Evolutionary conservation across 2,113 vertebrate genomes (phyloP).

Genomic region (Heptranchias perlo): DNA sequence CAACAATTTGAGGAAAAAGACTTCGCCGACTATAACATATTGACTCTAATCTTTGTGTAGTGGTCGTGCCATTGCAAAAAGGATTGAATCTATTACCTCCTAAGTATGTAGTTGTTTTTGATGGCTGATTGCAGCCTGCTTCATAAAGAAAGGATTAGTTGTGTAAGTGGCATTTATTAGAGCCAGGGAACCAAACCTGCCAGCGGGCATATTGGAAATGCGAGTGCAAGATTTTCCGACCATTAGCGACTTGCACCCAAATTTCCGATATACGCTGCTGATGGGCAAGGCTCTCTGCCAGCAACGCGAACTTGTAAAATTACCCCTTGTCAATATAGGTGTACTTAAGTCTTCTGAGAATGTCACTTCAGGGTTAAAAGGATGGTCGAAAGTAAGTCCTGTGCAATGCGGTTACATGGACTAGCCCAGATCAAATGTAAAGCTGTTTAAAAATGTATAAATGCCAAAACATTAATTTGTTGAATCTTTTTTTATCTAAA

Average conservation of each 20-base stretch:
- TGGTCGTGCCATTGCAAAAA: not conserved
- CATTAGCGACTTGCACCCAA: not conserved
- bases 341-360: not conserved
- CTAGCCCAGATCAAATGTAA: not conserved
- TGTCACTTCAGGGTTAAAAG: not conserved
- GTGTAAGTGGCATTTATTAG: not conserved
- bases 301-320: not conserved
- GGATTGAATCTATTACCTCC: not conserved
- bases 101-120: not conserved
- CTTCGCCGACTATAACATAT: not conserved
- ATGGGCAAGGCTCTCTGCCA: not conserved
- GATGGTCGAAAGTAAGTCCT: not conserved
- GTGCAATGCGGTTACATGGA: no score
- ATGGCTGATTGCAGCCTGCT: not conserved
- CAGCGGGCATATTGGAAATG: not conserved
- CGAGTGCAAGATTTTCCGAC: not conserved
- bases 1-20: not conserved
- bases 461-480: not conserved
- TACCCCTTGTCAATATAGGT: not conserved
- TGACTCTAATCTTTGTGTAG: not conserved
- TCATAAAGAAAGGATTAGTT: conserved; percentile 1
- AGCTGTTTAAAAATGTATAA: not conserved
- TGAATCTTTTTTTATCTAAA: not conserved
- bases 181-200: not conserved
- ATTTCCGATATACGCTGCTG: not conserved